Evolutionary conservation across 2,888 invertebrate species (phyloP).

Genomic region (Drosophila nigricruria): DNA sequence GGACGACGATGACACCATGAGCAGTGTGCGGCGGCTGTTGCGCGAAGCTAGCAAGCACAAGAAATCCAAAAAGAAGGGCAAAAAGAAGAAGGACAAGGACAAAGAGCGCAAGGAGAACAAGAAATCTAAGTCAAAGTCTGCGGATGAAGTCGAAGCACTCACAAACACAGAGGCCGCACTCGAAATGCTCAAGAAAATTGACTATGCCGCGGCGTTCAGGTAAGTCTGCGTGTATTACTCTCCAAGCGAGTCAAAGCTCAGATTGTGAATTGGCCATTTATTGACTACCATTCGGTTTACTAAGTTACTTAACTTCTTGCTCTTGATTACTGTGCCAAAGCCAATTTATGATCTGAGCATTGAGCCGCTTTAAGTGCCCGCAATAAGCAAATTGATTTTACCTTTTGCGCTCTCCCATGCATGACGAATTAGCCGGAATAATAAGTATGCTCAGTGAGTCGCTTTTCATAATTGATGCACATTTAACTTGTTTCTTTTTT

Average conservation of each 20-base stretch:
- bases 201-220: conserved; percentile 89
- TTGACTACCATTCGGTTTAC: background rate
- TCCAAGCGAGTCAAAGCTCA: background rate
- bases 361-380: conserved; percentile 7
- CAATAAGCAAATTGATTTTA: conserved; percentile 12
- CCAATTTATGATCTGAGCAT: conserved; percentile 21
- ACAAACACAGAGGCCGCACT: conserved; percentile 71
- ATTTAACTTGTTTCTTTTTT: conserved; percentile 19
- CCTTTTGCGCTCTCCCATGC: conserved; percentile 31
- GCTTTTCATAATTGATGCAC: conserved; percentile 8
- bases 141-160: conserved; percentile 21
- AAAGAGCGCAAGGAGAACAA: conserved; percentile 59
- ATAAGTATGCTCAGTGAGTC: conserved; percentile 49
- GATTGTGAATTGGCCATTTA: conserved; percentile 15
- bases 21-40: conserved; percentile 93
- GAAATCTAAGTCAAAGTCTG: conserved; percentile 78
- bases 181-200: conserved; percentile 88
- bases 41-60: conserved; percentile 92
- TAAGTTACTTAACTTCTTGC: background rate
- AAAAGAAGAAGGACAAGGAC: conserved; percentile 81
- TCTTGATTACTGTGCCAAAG: background rate
- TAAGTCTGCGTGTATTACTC: conserved; percentile 77
- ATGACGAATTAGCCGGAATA: conserved; percentile 48
- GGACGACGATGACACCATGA: conserved; percentile 94
- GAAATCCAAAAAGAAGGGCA: conserved; percentile 87